Evolutionary conservation across 2,888 invertebrate genomes (phyloP).

Genomic region (Furcula furcula): DNA sequence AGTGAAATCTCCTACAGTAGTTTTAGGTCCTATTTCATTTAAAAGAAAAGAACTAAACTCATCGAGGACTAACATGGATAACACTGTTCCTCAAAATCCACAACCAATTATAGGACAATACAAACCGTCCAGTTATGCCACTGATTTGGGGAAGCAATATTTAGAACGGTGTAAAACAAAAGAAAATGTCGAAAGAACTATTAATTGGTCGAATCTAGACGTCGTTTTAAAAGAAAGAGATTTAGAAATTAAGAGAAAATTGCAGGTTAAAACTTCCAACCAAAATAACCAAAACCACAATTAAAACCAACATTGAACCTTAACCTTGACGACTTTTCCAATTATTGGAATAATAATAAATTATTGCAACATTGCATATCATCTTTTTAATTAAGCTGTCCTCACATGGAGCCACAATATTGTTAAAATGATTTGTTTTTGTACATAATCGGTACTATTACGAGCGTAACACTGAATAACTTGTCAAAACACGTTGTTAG

Average conservation of each 20-base stretch:
- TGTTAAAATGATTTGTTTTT: too few relatives aligned
- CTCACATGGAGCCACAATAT: too few relatives aligned
- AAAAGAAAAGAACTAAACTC: slow-evolving; percentile 32
- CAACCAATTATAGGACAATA: slow-evolving; percentile 18
- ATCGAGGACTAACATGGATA: too few relatives aligned
- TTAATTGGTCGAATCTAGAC: slow-evolving; percentile 32
- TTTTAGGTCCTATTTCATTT: slow-evolving; percentile 31
- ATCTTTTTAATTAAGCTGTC: too few relatives aligned
- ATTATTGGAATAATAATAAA: not conserved
- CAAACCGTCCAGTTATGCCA: slow-evolving; percentile 37
- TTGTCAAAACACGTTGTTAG: too few relatives aligned
- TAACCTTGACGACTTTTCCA: too few relatives aligned
- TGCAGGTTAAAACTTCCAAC: too few relatives aligned
- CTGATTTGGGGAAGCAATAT: slow-evolving; percentile 35
- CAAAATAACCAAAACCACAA: too few relatives aligned
- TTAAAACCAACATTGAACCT: too few relatives aligned
- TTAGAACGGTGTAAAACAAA: slow-evolving; percentile 18
- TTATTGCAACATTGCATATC: not conserved
- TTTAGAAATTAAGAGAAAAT: slow-evolving; percentile 8
- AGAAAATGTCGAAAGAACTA: slow-evolving; percentile 3
- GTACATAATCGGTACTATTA: too few relatives aligned
- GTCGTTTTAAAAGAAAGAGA: slow-evolving; percentile 34
- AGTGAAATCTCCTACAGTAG: slow-evolving; percentile 14
- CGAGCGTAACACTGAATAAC: too few relatives aligned
- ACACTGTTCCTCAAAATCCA: too few relatives aligned